phyloP scores from a whole-genome alignment of 2,888 invertebrate genomes.

The Aleiodes leptofemur region DNA sequence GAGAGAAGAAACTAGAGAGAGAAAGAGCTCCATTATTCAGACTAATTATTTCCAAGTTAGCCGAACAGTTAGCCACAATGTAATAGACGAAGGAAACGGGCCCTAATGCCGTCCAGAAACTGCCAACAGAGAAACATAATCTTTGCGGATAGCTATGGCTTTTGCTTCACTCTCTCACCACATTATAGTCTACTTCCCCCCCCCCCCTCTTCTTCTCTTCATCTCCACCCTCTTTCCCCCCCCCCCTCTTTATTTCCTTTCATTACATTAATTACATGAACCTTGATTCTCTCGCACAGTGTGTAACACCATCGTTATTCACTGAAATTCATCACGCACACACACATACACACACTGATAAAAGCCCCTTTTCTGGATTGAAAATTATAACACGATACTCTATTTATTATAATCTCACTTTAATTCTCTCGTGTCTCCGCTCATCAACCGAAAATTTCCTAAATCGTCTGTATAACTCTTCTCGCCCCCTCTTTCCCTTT shows the following conservation, averaged over 20 bases:
- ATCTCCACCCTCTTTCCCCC: background rate
- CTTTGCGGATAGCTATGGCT: conserved; percentile 43
- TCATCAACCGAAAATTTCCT: conserved; percentile 9
- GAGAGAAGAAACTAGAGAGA: background rate
- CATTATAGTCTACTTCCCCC: conserved; percentile 1
- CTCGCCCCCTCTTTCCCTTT: background rate
- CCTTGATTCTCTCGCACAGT: conserved; percentile 41
- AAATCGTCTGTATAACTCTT: conserved; percentile 14
- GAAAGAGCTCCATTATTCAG: conserved; percentile 68
- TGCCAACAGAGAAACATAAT: conserved; percentile 47
- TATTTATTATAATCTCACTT: background rate
- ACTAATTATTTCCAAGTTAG: conserved; percentile 74
- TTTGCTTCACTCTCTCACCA: conserved; percentile 15
- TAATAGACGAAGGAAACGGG: conserved; percentile 68
- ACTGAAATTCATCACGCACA: conserved; percentile 36
- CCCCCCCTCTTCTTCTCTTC: too few relatives aligned
- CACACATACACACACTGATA: too few relatives aligned
- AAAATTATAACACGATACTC: conserved; percentile 4
- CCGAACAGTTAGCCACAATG: conserved; percentile 71
- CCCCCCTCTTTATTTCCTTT: conserved; percentile 63
- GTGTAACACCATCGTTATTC: conserved; percentile 26
- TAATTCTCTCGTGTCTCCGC: conserved; percentile 19
- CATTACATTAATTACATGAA: conserved; percentile 68
- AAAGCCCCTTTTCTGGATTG: too few relatives aligned
- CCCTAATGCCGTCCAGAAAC: conserved; percentile 54